Conservation (phyloP, 2,797 vertebrate genomes). For the Centropyge bicolor region DNA sequence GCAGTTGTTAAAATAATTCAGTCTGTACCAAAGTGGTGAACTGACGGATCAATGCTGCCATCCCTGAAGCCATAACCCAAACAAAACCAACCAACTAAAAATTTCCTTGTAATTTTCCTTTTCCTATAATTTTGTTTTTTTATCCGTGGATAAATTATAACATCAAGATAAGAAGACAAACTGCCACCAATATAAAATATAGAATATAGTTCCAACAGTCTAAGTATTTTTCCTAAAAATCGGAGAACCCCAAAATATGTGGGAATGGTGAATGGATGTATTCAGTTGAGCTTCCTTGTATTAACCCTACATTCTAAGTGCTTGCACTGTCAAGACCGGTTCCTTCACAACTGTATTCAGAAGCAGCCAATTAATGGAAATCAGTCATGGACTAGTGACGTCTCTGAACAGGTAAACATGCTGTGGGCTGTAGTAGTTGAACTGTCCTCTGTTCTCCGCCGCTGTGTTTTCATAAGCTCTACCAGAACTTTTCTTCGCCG, state of each 20-base stretch:
- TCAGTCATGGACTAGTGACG: constrained; percentile 18
- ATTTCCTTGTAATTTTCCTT: too few species aligned
- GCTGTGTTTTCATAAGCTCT: constrained; percentile 31
- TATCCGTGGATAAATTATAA: too few species aligned
- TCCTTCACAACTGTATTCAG: not conserved
- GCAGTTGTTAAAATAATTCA: not conserved
- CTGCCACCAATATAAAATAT: not conserved
- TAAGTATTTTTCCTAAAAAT: constrained; percentile 4
- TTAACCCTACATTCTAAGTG: constrained; percentile 12
- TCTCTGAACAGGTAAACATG: constrained; percentile 20
- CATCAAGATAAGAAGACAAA: not conserved
- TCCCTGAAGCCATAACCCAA: not conserved
- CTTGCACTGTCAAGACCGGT: not conserved
- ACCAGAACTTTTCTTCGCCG: constrained; percentile 13
- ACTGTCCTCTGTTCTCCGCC: not conserved
- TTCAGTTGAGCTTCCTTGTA: not conserved
- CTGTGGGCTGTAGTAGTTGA: constrained; percentile 1
- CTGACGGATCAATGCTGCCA: not conserved
- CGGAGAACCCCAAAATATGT: not conserved
- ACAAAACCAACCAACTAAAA: too few species aligned
- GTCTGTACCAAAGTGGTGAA: not conserved
- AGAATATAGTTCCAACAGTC: not conserved
- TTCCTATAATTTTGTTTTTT: too few species aligned
- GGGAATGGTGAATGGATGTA: not conserved
- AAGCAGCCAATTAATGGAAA: constrained; percentile 41